Evolutionary conservation across 64 coral and sea anemone species (phyloP).

Genomic region (Montipora capricornis): DNA sequence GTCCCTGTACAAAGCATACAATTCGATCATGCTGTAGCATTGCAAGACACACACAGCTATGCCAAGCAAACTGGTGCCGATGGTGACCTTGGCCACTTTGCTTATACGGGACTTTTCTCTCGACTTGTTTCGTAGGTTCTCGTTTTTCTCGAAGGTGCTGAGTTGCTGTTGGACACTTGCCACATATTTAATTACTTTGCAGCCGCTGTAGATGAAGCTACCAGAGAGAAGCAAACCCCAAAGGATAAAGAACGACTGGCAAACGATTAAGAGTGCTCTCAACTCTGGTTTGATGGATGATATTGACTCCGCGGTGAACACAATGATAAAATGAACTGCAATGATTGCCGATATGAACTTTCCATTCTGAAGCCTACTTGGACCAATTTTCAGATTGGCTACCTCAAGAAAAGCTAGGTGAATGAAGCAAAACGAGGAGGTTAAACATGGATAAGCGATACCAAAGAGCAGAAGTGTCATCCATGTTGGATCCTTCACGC

Average conservation of each 20-base stretch:
- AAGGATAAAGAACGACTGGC: slow-evolving; percentile 71
- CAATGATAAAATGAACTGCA: slow-evolving; percentile 41
- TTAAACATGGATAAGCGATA: slow-evolving; percentile 66
- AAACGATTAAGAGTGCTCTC: slow-evolving; percentile 31
- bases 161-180: slow-evolving; percentile 43
- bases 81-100: slow-evolving; percentile 71
- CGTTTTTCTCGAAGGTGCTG: background rate
- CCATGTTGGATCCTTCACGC: slow-evolving; percentile 33
- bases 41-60: slow-evolving; percentile 45
- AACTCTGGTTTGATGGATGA: slow-evolving; percentile 10
- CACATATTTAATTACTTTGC: slow-evolving; percentile 37
- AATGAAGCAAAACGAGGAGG: slow-evolving; percentile 70
- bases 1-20: slow-evolving; percentile 60
- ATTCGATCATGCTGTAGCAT: slow-evolving; percentile 46
- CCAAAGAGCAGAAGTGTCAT: slow-evolving; percentile 33
- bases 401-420: slow-evolving; percentile 77
- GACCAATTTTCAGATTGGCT: slow-evolving; percentile 45
- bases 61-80: slow-evolving; percentile 51
- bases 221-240: slow-evolving; percentile 59
- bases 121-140: background rate
- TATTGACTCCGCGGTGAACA: background rate
- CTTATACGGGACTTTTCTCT: background rate
- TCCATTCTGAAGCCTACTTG: slow-evolving; percentile 44
- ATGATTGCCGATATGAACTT: slow-evolving; percentile 42
- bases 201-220: slow-evolving; percentile 77